A percentile compares a stretch with the other conserved stretches of the same genome.
Conservation (phyloP, 2,113 vertebrate species). For the Trochalopteron elliotii region DNA sequence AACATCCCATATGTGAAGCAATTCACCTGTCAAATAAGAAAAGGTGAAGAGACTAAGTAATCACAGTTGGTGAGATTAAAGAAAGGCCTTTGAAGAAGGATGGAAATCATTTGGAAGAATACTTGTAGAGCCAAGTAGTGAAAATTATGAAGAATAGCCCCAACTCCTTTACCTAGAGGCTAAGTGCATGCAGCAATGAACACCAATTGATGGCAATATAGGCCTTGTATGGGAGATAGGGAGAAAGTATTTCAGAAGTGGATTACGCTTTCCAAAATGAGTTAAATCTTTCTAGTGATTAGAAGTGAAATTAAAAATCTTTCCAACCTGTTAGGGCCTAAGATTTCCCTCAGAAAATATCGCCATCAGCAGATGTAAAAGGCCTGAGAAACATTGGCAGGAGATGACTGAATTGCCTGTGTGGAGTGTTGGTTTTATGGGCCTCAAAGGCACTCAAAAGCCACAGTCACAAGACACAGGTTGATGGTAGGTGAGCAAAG, state of each 20-base stretch:
- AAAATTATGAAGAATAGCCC: neutral
- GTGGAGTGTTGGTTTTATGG: neutral
- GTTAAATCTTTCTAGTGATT: neutral
- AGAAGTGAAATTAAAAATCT: neutral
- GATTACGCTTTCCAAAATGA: neutral
- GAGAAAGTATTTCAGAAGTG: neutral
- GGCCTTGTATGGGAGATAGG: neutral
- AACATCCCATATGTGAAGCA: neutral
- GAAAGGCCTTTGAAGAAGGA: neutral
- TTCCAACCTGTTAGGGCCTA: neutral
- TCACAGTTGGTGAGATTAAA: neutral
- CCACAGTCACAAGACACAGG: neutral
- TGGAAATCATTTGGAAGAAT: neutral
- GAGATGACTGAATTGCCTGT: neutral
- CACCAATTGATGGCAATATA: neutral
- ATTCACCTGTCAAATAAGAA: neutral
- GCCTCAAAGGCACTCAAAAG: neutral
- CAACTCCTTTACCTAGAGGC: neutral
- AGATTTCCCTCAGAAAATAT: neutral
- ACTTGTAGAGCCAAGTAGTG: neutral
- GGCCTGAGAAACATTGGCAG: neutral
- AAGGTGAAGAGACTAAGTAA: neutral
- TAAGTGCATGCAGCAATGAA: neutral
- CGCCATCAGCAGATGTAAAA: fast-evolving
- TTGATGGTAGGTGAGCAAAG: neutral